Percentiles rank a stretch among this genome's conserved stretches.
Evolutionary conservation across 1,140 invertebrate genomes (phyloP).

Genomic region (Idris sp.): DNA sequence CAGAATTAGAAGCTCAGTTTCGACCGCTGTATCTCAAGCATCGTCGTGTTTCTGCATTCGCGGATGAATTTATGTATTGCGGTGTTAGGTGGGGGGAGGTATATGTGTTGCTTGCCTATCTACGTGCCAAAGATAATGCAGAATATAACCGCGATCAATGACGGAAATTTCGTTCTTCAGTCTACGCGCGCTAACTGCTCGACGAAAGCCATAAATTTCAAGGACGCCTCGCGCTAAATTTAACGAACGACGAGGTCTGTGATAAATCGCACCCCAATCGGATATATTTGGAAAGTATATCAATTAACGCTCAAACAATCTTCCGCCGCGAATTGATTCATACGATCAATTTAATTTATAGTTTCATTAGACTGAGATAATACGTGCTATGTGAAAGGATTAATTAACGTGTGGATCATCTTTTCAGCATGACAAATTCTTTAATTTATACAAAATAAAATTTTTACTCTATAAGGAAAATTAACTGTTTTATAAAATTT

Average conservation of each 20-base stretch:
- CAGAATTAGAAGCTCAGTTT: conserved; percentile 75
- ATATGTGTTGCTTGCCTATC: conserved; percentile 58
- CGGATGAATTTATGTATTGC: conserved; percentile 70
- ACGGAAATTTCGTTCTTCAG: conserved; percentile 59
- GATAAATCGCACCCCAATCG: conserved; percentile 52
- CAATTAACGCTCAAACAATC: conserved; percentile 52
- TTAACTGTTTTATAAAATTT: too few species aligned
- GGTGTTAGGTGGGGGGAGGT: conserved; percentile 66
- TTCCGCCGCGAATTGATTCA: conserved; percentile 47
- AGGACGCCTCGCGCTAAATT: conserved; percentile 40
- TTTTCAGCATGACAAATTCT: too few species aligned
- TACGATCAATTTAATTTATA: conserved; percentile 48
- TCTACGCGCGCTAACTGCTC: conserved; percentile 34
- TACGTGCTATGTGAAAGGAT: too few species aligned
- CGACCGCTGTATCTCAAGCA: conserved; percentile 71
- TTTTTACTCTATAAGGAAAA: too few species aligned
- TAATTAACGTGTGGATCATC: too few species aligned
- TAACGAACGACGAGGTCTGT: conserved; percentile 35
- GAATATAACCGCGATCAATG: conserved; percentile 61
- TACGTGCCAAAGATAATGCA: conserved; percentile 56
- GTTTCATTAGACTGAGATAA: conserved; percentile 33
- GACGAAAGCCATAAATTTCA: conserved; percentile 53
- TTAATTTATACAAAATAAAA: too few species aligned
- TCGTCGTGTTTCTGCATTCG: conserved; percentile 60
- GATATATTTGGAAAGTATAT: conserved; percentile 56